phyloP scores from a whole-genome alignment of 2,113 vertebrate species.

The Nothobranchius kuhntae region DNA sequence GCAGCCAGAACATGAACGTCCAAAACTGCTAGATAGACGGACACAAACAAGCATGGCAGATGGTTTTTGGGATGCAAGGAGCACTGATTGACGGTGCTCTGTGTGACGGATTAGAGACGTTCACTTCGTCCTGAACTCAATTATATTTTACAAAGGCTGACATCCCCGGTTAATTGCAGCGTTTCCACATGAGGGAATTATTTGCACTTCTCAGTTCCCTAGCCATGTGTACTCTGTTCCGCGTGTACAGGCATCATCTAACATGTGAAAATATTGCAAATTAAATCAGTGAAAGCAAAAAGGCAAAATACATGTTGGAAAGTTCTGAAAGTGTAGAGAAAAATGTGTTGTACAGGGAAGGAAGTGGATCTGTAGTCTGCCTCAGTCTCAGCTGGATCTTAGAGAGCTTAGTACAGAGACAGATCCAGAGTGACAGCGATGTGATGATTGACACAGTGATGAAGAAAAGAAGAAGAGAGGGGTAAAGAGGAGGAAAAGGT shows the following conservation, averaged over 20 bases:
- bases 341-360: conserved; percentile 54
- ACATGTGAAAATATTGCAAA: conserved; percentile 77
- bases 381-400: conserved; percentile 58
- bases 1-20: conserved; percentile 71
- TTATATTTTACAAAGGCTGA: conserved; percentile 85
- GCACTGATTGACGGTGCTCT: conserved; percentile 80
- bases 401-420: conserved; percentile 61
- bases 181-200: conserved; percentile 84
- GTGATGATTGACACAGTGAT: conserved; percentile 64
- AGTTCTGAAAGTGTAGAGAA: conserved; percentile 45
- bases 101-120: conserved; percentile 81
- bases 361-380: conserved; percentile 37
- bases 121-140: conserved; percentile 83
- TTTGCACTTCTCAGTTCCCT: conserved; percentile 82
- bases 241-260: conserved; percentile 72
- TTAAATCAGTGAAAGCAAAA: conserved; percentile 53
- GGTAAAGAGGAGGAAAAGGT: conserved; percentile 69
- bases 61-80: conserved; percentile 70
- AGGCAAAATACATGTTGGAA: conserved; percentile 21
- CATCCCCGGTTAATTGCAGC: conserved; percentile 84
- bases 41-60: conserved; percentile 77
- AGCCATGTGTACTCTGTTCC: conserved; percentile 79
- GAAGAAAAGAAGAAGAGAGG: conserved; percentile 48
- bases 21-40: conserved; percentile 58
- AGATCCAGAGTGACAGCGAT: conserved; percentile 67